Percentiles rank a stretch among this genome's conserved stretches.
Evolutionary conservation across 2,888 invertebrate species (phyloP).

Genomic region (Bibio marci): DNA sequence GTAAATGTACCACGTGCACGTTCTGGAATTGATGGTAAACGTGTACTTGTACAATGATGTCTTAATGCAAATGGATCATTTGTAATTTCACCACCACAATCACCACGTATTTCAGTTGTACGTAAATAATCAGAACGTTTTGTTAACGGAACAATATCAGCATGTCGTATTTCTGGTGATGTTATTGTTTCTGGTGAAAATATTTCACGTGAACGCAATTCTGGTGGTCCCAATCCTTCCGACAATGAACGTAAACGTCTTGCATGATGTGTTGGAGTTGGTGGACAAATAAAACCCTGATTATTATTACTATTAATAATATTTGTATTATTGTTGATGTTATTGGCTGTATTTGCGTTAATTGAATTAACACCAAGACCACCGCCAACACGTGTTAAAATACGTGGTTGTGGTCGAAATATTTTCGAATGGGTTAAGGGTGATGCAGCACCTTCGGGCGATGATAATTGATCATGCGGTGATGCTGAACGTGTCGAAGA

Average conservation of each 20-base stretch:
- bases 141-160: constrained; percentile 25
- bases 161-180: constrained; percentile 25
- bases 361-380: constrained; percentile 12
- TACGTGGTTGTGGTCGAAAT: constrained; percentile 42
- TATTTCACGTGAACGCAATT: constrained; percentile 32
- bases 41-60: constrained; percentile 48
- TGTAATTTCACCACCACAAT: constrained; percentile 34
- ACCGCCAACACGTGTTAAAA: constrained; percentile 34
- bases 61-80: constrained; percentile 22
- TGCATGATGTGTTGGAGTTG: constrained; percentile 76
- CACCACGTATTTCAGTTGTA: constrained; percentile 14
- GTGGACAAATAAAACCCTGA: constrained; percentile 55
- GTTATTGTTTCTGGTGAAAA: constrained; percentile 26
- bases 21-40: constrained; percentile 69
- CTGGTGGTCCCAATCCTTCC: constrained; percentile 28
- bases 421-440: constrained; percentile 10
- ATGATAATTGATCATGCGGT: constrained; percentile 21
- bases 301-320: constrained; percentile 12
- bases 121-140: constrained; percentile 9
- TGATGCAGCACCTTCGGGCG: constrained; percentile 12
- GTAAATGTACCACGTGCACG: constrained; percentile 37
- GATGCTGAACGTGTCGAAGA: constrained; percentile 29
- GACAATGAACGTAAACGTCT: constrained; percentile 41
- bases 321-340: constrained; percentile 11
- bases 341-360: no score